Evolutionary conservation across 2,113 vertebrate species (phyloP), one percentile per base, ranked within the genome.

Genomic region (Casuarius casuarius): DNA sequence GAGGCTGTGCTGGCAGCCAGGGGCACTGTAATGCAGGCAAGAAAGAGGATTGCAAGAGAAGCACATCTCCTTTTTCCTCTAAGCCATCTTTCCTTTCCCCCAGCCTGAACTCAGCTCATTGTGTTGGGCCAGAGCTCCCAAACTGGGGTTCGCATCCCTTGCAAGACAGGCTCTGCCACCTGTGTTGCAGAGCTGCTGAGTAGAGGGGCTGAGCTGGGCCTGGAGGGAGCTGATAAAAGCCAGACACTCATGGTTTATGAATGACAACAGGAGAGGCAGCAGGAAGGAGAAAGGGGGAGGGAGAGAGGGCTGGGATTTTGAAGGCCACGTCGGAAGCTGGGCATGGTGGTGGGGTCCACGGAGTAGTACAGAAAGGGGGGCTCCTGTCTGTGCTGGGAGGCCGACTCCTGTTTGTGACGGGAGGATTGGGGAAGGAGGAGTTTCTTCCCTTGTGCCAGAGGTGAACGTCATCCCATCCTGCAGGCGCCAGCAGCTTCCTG

Each of bases 181-280:
- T 80, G n/a, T 20, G 13, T 40, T 20, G 17, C 71, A 40, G 66
- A 51, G 13, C 23, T 20, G n/a, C 46, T 71, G 26, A 44, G 56
- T 51, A 59, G 58, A 67, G 22, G 61, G 65, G 26, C 59, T 61
- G 68, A 66, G 59, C 61, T 44, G 56, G 65, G 42, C 35, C 58
- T 51, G 12, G 49, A 33, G 49, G 52, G 42, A 80, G 75, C 76
- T 80, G 83, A 91, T 67, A 67, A 80, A 91, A 91, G 66, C 75
- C 75, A 91, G 89, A 67, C 52, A 38, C 68, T 74, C 75, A 66
- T 86, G 79, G 67, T 80, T 91, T 85, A 91, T 91, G 51, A 79
- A 85, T 65, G 31, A 84, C 20, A 48, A 63, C 61, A n/a, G 63
- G 77, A 67, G 49, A 17, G 31, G 21, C 68, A 62, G 44, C 44